Evolutionary conservation across 2,797 vertebrate species (phyloP), one percentile per base, ranked within the genome.

Genomic region (Denticeps clupeoides): DNA sequence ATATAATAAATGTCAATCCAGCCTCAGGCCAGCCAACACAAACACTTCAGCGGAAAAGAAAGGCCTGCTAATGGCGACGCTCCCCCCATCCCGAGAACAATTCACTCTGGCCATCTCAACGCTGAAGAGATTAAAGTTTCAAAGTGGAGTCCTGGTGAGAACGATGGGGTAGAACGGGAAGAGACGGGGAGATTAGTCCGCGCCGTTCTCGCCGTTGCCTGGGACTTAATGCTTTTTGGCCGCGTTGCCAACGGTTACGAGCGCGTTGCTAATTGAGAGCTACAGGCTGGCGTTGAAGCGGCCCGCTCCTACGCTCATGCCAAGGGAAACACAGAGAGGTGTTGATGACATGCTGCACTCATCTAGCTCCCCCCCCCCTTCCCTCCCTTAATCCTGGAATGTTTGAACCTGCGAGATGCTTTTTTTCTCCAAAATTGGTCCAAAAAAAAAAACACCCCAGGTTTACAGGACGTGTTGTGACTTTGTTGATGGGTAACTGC

Each of bases 1-100:
- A 27, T 49, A 55, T 40, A 59, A 63, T 60, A 53, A 63, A 60
- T 60, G 55, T 41, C 59, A 55, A 58, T 53, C 63, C 47, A 43
- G 40, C 44, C 40, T 18, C 45, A 31, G 26, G 12, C 31, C 7
- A 9, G 58, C 63, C 66, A 61, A 69, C 28, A 44, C 53, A 61
- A 69, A 58, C 58, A 64, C 44, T 55, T 53, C 56, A 44, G 46
- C 25, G 40, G 51, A 50, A 55, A 55, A 24, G 45, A 40, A 47
- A 18, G 37, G 48, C 41, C 23, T n/a, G n/a, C 47, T 56, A 65
- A 63, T 45, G 49, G 58, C 55, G 59, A 53, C 52, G 38, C 40
- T 52, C 21, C 54, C 49, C 38, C 35, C 56, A 33, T 56, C 51
- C 53, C 15, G 5, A 3, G 10, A 38, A 38, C 16, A 38, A 38